Percentiles rank a stretch among this genome's conserved stretches.
phyloP scores from a whole-genome alignment of 2,888 invertebrate genomes.

The Pammene fasciana region DNA sequence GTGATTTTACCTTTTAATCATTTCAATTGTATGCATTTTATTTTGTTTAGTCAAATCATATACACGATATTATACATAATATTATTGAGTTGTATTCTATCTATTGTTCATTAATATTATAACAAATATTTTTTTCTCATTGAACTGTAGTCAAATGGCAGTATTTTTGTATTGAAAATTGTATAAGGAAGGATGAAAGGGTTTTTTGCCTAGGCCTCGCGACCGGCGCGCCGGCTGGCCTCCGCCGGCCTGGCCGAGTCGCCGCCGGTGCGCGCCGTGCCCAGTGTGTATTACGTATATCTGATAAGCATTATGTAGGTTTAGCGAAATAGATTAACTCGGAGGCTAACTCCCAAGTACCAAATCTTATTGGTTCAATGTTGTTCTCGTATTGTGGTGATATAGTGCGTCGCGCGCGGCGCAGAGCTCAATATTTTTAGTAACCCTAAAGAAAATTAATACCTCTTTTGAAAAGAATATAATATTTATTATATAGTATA shows the following conservation, averaged over 20 bases:
- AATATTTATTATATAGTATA: slow-evolving; percentile 79
- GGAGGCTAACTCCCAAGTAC: slow-evolving; percentile 78
- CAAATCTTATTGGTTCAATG: slow-evolving; percentile 82
- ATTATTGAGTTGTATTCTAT: slow-evolving; percentile 75
- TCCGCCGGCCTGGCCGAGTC: slow-evolving; percentile 46
- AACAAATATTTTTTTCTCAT: slow-evolving; percentile 78
- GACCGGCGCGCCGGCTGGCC: slow-evolving; percentile 33
- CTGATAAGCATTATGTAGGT: slow-evolving; percentile 84
- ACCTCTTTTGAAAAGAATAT: slow-evolving; percentile 83
- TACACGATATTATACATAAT: slow-evolving; percentile 78
- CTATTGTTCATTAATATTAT: slow-evolving; percentile 77
- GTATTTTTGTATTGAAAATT: slow-evolving; percentile 84
- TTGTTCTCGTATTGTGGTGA: slow-evolving; percentile 82
- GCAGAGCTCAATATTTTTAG: slow-evolving; percentile 84
- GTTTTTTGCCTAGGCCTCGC: slow-evolving; percentile 66
- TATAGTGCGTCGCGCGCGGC: slow-evolving; percentile 79
- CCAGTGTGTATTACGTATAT: slow-evolving; percentile 75
- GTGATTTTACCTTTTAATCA: slow-evolving; percentile 80
- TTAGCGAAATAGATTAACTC: slow-evolving; percentile 82
- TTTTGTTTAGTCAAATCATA: slow-evolving; percentile 82
- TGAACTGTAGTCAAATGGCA: slow-evolving; percentile 84
- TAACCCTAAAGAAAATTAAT: slow-evolving; percentile 83
- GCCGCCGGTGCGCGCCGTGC: slow-evolving; percentile 38
- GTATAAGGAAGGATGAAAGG: slow-evolving; percentile 78
- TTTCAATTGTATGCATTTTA: slow-evolving; percentile 83